These are phyloP conservation scores for Craterocephalus amniculus DNA, from an alignment of 2,797 vertebrate species.

Conservation along the genomic window DNA sequence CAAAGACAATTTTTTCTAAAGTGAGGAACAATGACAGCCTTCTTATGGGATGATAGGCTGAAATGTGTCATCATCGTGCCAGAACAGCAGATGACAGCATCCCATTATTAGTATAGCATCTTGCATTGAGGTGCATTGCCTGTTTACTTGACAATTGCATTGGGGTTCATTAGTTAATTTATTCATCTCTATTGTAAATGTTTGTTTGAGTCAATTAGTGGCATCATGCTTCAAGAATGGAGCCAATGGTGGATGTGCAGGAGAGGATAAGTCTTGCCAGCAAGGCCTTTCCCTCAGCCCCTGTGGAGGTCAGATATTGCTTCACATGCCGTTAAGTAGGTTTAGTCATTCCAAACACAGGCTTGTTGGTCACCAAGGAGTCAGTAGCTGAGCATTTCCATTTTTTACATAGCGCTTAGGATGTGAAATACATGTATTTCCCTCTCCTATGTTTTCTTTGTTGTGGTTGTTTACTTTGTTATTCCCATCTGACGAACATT, in stretches of 20 bases:
- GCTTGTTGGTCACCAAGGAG: constrained; percentile 54
- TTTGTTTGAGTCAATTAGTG: constrained; percentile 51
- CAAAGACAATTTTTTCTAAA: constrained; percentile 16
- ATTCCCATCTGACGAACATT: constrained; percentile 64
- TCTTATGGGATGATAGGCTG: constrained; percentile 63
- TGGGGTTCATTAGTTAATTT: constrained; percentile 47
- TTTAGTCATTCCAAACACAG: constrained; percentile 44
- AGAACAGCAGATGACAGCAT: constrained; percentile 56
- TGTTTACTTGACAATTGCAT: constrained; percentile 32
- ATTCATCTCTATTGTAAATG: constrained; percentile 46
- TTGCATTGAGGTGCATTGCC: constrained; percentile 41
- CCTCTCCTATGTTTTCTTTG: constrained; percentile 37
- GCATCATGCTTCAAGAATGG: constrained; percentile 22
- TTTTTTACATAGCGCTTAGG: constrained; percentile 37
- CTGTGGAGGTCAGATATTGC: constrained; percentile 46
- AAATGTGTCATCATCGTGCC: constrained; percentile 52
- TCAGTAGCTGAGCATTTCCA: constrained; percentile 48
- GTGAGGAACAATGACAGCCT: constrained; percentile 2
- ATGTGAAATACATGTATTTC: constrained; percentile 55
- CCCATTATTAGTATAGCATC: constrained; percentile 56
- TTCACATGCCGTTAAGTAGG: constrained; percentile 54
- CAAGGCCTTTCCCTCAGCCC: constrained; percentile 33
- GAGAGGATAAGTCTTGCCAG: constrained; percentile 22
- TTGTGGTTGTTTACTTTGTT: constrained; percentile 64
- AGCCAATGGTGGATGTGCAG: constrained; percentile 5